Evolutionary conservation across 2,113 vertebrate genomes (phyloP).

Genomic region (Anguilla rostrata): DNA sequence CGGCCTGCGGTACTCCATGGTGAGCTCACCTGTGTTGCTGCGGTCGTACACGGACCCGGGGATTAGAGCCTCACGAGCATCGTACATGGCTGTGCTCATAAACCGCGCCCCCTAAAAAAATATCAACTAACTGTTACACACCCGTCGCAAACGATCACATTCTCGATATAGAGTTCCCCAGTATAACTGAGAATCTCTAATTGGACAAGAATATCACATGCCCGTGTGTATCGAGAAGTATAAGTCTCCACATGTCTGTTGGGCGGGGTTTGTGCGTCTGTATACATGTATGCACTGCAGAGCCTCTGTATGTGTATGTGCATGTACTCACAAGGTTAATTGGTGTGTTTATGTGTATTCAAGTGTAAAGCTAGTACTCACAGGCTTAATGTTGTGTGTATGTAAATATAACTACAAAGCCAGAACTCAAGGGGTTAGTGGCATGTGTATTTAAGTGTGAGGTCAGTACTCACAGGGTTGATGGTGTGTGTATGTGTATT

Average conservation of each 20-base stretch:
- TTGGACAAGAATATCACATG: not conserved
- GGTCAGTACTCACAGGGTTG: no score
- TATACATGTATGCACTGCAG: no score
- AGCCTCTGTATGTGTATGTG: no score
- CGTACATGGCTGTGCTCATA: conserved; percentile 99
- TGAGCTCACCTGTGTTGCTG: conserved; percentile 80
- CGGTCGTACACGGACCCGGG: conserved; percentile 95
- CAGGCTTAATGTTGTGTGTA: no score
- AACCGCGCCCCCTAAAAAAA: conserved; percentile 87
- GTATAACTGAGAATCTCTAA: not conserved
- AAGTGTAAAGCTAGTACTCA: not conserved
- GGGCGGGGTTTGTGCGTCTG: no score
- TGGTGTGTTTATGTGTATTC: not conserved
- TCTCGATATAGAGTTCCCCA: not conserved
- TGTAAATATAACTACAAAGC: no score
- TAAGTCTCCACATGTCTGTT: not conserved
- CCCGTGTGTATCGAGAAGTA: not conserved
- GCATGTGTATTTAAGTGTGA: no score
- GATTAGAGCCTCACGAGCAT: conserved; percentile 93
- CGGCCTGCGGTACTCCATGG: not conserved
- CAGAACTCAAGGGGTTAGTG: no score
- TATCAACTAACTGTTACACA: not conserved
- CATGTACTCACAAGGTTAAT: no score
- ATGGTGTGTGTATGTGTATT: no score
- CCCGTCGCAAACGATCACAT: not conserved